These are phyloP conservation scores for Onychomys arenicola DNA, from an alignment of 2,797 vertebrate species.

Conservation along the genomic window DNA sequence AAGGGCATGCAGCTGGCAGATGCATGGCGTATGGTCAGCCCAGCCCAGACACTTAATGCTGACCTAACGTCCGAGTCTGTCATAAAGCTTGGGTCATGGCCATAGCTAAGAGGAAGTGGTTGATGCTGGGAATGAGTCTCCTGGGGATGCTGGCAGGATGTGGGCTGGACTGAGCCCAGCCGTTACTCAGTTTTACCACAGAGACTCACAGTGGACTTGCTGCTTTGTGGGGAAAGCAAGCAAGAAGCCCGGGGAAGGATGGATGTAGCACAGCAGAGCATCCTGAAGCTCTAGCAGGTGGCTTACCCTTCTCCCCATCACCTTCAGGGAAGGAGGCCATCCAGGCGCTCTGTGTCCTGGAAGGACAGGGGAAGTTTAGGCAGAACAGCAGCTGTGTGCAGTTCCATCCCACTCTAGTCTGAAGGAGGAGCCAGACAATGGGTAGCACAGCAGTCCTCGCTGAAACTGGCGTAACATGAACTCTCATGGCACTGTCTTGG, in stretches of 20 bases:
- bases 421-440: not conserved
- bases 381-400: not conserved
- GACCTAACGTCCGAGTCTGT: not conserved
- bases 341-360: not conserved
- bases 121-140: not conserved
- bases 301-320: not conserved
- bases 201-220: not conserved
- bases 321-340: not conserved
- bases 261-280: too few relatives aligned
- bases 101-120: not conserved
- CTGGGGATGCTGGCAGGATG: not conserved
- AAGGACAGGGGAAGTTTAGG: not conserved
- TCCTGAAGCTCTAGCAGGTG: not conserved
- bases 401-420: accelerated
- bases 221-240: not conserved
- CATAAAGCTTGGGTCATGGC: not conserved
- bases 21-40: accelerated
- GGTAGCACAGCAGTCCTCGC: not conserved
- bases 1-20: not conserved
- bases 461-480: accelerated
- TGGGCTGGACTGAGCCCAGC: not conserved
- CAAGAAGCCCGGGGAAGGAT: not conserved
- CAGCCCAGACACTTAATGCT: not conserved
- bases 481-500: not conserved
- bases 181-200: not conserved